Percentiles rank a stretch among this genome's conserved stretches.
These are phyloP conservation scores for Platyrinchus mystaceus DNA, from an alignment of 2,797 vertebrate species.

Conservation along the genomic window DNA sequence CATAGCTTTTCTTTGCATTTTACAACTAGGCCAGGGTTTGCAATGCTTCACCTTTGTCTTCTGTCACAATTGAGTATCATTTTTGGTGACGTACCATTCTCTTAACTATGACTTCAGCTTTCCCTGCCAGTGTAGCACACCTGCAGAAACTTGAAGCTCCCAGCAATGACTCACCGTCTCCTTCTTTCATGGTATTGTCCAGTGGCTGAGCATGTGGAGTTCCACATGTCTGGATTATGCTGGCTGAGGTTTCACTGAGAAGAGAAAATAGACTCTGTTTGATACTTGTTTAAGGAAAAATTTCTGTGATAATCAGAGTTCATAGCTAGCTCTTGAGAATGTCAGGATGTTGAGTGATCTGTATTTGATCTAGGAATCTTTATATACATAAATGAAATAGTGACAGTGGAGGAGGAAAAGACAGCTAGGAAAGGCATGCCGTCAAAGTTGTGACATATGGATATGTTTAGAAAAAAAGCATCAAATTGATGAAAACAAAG, in stretches of 20 bases:
- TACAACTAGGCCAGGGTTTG: not conserved
- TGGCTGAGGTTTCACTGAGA: not conserved
- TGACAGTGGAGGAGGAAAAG: conserved; percentile 57
- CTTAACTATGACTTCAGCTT: not conserved
- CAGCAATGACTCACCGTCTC: not conserved
- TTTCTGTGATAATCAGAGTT: conserved; percentile 40
- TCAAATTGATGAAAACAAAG: conserved; percentile 54
- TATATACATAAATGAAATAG: conserved; percentile 60
- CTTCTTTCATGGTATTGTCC: not conserved
- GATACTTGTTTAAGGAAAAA: conserved; percentile 24
- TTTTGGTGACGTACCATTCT: accelerated
- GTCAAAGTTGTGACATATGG: not conserved
- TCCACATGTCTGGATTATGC: not conserved
- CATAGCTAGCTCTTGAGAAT: conserved; percentile 38
- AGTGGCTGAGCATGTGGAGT: not conserved
- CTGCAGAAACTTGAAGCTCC: conserved; percentile 4
- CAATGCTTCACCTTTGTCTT: not conserved
- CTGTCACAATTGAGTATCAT: accelerated
- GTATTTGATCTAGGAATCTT: conserved; percentile 60
- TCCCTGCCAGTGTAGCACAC: not conserved
- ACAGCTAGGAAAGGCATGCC: conserved; percentile 49
- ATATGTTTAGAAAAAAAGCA: conserved; percentile 28
- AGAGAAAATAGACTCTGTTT: conserved; percentile 32
- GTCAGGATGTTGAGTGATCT: conserved; percentile 65
- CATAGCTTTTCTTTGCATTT: not conserved